Percentiles rank a stretch among this genome's conserved stretches.
phyloP scores from a whole-genome alignment of 2,113 vertebrate species.

The Oriolus oriolus region DNA sequence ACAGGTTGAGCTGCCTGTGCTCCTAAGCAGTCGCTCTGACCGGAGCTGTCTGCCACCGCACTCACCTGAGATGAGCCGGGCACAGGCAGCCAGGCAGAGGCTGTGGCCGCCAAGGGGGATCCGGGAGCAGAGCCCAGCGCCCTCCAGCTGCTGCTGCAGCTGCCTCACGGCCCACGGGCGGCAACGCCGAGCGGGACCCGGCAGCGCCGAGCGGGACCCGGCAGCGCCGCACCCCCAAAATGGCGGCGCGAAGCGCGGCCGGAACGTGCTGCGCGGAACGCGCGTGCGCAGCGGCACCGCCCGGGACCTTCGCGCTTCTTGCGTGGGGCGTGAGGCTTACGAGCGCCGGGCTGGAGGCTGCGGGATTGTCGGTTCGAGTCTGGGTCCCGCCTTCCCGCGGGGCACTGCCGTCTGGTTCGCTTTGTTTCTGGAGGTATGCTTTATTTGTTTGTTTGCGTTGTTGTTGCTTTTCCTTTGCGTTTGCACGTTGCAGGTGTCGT shows the following conservation, averaged over 20 bases:
- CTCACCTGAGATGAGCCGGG: background rate
- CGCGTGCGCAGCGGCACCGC: background rate
- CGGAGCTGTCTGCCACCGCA: fast-evolving
- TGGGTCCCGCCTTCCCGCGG: too few species aligned
- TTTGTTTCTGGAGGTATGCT: fast-evolving
- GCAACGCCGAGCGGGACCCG: fast-evolving
- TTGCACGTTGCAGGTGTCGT: fast-evolving
- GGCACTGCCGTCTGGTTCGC: fast-evolving
- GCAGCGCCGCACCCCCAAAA: background rate
- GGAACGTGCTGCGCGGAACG: fast-evolving
- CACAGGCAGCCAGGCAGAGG: fast-evolving
- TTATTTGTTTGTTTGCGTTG: background rate
- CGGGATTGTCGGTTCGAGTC: fast-evolving
- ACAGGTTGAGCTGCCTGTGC: fast-evolving
- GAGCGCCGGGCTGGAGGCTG: fast-evolving
- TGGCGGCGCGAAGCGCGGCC: fast-evolving
- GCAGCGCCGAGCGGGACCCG: fast-evolving
- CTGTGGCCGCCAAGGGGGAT: too few species aligned
- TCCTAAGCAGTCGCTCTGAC: background rate
- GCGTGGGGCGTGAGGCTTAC: fast-evolving
- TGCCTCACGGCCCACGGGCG: fast-evolving
- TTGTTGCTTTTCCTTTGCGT: too few species aligned
- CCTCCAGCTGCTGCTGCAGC: background rate
- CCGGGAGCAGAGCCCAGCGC: fast-evolving
- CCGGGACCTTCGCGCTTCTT: fast-evolving